These are phyloP conservation scores for Chironex yamaguchii DNA, from an alignment of 30 jellyfish, hydroid and myxozoan species.

Conservation along the genomic window DNA sequence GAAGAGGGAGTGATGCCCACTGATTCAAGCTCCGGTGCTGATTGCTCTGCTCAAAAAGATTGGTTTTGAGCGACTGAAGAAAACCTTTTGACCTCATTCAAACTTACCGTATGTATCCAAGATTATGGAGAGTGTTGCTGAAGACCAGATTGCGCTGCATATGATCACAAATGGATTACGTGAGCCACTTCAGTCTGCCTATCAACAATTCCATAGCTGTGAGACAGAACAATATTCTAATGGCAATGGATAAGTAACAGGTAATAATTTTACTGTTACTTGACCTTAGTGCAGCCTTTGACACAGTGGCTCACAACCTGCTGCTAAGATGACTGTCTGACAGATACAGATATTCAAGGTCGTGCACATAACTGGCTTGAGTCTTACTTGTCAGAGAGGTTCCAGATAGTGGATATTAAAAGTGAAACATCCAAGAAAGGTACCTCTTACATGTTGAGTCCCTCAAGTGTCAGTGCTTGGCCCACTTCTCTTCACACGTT, in stretches of 20 bases:
- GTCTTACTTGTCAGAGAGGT: conserved; percentile 58
- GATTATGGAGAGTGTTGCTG: background rate
- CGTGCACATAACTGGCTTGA: conserved; percentile 34
- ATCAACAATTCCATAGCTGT: conserved; percentile 8
- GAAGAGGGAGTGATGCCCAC: conserved; percentile 62
- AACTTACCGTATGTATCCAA: background rate
- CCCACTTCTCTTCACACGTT: conserved; percentile 56
- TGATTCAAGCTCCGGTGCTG: conserved; percentile 38
- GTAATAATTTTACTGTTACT: conserved; percentile 1
- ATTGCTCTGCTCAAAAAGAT: conserved; percentile 41
- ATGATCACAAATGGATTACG: conserved; percentile 14
- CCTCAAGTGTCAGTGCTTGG: conserved; percentile 62
- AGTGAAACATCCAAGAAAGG: conserved; percentile 51
- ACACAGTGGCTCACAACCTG: background rate
- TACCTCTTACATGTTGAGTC: conserved; percentile 56
- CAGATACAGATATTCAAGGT: conserved; percentile 29
- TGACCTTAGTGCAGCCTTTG: conserved; percentile 29
- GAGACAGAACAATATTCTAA: conserved; percentile 43
- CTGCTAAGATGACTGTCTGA: conserved; percentile 33
- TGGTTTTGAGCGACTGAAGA: conserved; percentile 15
- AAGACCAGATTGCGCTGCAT: background rate
- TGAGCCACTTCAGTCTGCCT: conserved; percentile 38
- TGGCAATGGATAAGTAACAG: conserved; percentile 38
- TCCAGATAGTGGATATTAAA: conserved; percentile 18
- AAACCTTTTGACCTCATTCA: conserved; percentile 13